These are phyloP conservation scores for Schrankia costaestrigalis DNA, from an alignment of 2,888 invertebrate genomes.

Conservation along the genomic window DNA sequence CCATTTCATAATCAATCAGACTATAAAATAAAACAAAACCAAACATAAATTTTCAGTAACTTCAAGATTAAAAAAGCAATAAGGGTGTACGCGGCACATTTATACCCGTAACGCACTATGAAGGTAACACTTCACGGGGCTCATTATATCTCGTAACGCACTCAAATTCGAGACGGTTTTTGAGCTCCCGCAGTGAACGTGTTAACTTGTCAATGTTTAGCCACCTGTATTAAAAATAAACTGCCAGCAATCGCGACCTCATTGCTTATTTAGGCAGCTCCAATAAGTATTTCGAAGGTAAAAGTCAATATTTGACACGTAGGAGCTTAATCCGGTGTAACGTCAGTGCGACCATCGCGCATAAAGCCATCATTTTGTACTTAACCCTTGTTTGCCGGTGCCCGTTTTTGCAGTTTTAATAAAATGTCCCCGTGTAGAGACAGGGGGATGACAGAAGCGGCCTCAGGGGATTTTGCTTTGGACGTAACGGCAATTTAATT, in stretches of 20 bases:
- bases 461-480: conserved; percentile 25
- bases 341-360: conserved; percentile 21
- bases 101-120: too few relatives aligned
- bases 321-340: conserved; percentile 25
- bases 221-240: conserved; percentile 1
- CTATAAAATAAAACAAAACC: too few relatives aligned
- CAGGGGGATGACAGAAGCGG: conserved; percentile 36
- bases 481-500: conserved; percentile 39
- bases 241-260: conserved; percentile 1
- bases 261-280: conserved; percentile 18
- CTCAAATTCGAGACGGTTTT: too few relatives aligned
- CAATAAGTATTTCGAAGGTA: conserved; percentile 28
- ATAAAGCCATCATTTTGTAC: conserved; percentile 44
- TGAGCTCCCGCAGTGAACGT: too few relatives aligned
- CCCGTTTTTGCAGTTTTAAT: conserved; percentile 54
- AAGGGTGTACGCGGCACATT: too few relatives aligned
- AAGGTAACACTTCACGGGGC: too few relatives aligned
- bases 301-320: conserved; percentile 35
- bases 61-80: too few relatives aligned
- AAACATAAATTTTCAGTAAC: too few relatives aligned
- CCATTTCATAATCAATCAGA: too few relatives aligned
- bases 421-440: conserved; percentile 39
- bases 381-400: conserved; percentile 47
- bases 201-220: conserved; percentile 1
- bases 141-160: too few relatives aligned